A percentile compares a stretch with the other conserved stretches of the same genome.
Conservation (phyloP, 2,797 vertebrate genomes). For the Melanogrammus aeglefinus region DNA sequence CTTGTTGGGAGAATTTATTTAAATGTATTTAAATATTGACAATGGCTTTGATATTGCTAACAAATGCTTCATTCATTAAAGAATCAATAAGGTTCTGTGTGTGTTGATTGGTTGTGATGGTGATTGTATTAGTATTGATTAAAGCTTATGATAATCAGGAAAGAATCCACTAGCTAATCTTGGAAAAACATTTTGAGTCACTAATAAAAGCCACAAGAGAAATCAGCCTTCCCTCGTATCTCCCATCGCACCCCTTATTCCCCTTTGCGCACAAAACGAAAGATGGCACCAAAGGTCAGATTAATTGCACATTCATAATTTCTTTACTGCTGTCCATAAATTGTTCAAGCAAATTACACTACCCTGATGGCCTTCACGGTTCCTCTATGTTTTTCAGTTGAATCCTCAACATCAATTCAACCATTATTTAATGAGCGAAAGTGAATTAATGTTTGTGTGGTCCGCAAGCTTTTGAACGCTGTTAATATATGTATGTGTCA, state of each 20-base stretch:
- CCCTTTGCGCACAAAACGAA: not conserved
- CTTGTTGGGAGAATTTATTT: not conserved
- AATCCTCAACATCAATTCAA: not conserved
- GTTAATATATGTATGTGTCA: not conserved
- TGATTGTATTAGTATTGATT: no score
- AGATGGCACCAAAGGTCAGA: not conserved
- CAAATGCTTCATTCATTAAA: not conserved
- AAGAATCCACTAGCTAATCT: not conserved
- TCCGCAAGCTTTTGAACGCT: not conserved
- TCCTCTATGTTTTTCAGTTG: not conserved
- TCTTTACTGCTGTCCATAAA: not conserved
- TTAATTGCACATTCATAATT: not conserved
- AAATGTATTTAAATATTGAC: not conserved
- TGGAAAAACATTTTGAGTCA: not conserved
- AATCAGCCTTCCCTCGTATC: not conserved
- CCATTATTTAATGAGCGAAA: not conserved
- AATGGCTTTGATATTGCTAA: not conserved
- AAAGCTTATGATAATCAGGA: not conserved
- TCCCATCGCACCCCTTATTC: not conserved
- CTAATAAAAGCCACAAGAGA: no score
- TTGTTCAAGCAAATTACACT: not conserved
- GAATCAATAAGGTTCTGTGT: not conserved
- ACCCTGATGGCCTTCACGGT: not conserved
- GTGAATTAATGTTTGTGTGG: not conserved
- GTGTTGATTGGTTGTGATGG: not conserved